A percentile compares a stretch with the other conserved stretches of the same genome.
phyloP scores from a whole-genome alignment of 2,797 vertebrate species.

The Antrozous pallidus region DNA sequence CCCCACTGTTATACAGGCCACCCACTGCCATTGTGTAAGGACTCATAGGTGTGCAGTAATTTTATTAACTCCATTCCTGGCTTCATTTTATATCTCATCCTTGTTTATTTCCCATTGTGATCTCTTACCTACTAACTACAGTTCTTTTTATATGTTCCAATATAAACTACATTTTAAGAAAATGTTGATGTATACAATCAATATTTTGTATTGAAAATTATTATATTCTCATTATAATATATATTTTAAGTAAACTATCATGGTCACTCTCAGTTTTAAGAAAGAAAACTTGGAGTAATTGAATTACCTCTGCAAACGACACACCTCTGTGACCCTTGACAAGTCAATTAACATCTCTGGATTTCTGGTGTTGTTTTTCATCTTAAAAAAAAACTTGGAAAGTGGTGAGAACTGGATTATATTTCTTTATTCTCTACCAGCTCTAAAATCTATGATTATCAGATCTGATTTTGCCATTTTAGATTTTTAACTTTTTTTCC shows the following conservation, averaged over 20 bases:
- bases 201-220: not conserved
- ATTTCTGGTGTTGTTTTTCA: not conserved
- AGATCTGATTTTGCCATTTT: not conserved
- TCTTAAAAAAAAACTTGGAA: not conserved
- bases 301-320: not conserved
- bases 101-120: not conserved
- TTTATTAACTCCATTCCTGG: not conserved
- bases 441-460: not conserved
- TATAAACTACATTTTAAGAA: not conserved
- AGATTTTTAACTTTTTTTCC: not conserved
- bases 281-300: not conserved
- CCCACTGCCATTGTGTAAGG: not conserved
- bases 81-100: not conserved
- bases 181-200: not conserved
- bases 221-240: conserved; percentile 9
- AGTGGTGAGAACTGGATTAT: not conserved
- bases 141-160: not conserved
- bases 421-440: not conserved
- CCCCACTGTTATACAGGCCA: not conserved
- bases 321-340: not conserved
- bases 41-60: not conserved
- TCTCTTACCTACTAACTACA: not conserved
- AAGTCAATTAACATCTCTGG: not conserved
- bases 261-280: not conserved
- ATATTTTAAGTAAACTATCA: not conserved